A percentile compares a stretch with the other conserved stretches of the same genome.
Conservation (phyloP, 2,888 invertebrate species). For the Sisyra terminalis region DNA sequence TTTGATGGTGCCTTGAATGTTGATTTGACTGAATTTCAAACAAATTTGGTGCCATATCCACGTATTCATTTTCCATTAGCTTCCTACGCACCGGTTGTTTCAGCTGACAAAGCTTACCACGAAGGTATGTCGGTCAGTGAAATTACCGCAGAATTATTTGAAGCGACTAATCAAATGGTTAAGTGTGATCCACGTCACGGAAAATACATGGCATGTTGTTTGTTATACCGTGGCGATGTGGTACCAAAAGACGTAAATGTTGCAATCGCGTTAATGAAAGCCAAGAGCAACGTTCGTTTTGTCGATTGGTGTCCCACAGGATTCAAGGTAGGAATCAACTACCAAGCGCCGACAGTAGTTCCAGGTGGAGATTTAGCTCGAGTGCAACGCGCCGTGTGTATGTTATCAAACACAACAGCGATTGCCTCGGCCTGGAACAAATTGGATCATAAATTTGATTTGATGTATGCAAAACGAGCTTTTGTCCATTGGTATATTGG, state of each 20-base stretch:
- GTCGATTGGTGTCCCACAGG: slow-evolving; percentile 95
- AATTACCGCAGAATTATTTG: slow-evolving; percentile 78
- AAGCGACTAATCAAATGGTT: slow-evolving; percentile 80
- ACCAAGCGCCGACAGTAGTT: slow-evolving; percentile 66
- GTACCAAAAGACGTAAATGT: slow-evolving; percentile 80
- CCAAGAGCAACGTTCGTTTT: slow-evolving; percentile 62
- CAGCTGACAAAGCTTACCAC: slow-evolving; percentile 54
- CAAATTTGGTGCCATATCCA: slow-evolving; percentile 82
- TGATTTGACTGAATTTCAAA: slow-evolving; percentile 82
- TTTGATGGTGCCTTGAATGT: slow-evolving; percentile 84
- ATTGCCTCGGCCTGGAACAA: slow-evolving; percentile 81
- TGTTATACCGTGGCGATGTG: slow-evolving; percentile 79
- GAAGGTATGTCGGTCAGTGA: slow-evolving; percentile 63
- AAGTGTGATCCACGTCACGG: slow-evolving; percentile 71
- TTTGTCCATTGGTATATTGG: slow-evolving; percentile 85
- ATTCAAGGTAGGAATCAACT: slow-evolving; percentile 76
- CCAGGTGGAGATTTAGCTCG: slow-evolving; percentile 45
- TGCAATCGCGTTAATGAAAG: slow-evolving; percentile 63
- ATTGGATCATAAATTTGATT: slow-evolving; percentile 84
- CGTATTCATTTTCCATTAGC: slow-evolving; percentile 77
- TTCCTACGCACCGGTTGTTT: slow-evolving; percentile 56
- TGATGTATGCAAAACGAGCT: slow-evolving; percentile 85
- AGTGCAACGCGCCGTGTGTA: slow-evolving; percentile 76
- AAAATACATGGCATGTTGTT: slow-evolving; percentile 81
- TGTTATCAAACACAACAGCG: slow-evolving; percentile 82